phyloP scores from a whole-genome alignment of 2,797 vertebrate genomes.

The Macropus fuliginosus region DNA sequence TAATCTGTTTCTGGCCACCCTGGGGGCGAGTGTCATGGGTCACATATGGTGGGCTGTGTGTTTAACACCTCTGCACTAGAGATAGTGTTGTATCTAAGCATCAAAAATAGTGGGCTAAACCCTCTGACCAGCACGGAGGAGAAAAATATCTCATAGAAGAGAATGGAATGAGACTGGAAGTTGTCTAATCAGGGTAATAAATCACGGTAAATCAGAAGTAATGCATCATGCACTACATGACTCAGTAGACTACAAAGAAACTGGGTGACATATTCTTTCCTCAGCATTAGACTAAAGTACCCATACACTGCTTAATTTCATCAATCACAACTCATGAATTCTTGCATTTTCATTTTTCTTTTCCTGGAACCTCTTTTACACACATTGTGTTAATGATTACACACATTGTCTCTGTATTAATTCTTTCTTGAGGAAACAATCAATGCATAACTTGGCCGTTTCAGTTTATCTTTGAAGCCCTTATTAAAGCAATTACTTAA shows the following conservation, averaged over 20 bases:
- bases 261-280: background rate
- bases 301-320: background rate
- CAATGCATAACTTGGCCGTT: slow-evolving; percentile 20
- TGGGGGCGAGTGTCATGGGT: background rate
- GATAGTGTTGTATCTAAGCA: background rate
- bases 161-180: background rate
- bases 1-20: background rate
- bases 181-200: background rate
- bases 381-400: background rate
- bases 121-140: background rate
- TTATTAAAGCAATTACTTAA: slow-evolving; percentile 55
- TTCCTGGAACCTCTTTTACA: background rate
- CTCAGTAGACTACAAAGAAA: background rate
- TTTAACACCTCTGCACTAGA: background rate
- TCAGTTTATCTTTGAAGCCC: slow-evolving; percentile 44
- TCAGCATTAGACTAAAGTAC: background rate
- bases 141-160: background rate
- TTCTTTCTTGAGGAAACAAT: slow-evolving; percentile 44
- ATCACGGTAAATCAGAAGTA: background rate
- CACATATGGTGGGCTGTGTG: background rate
- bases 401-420: background rate
- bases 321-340: background rate
- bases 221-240: background rate
- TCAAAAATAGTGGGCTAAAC: background rate
- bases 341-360: slow-evolving; percentile 24